Evolutionary conservation across 2,888 invertebrate genomes (phyloP), one percentile per base, ranked within the genome.

Genomic region (Lasioglossum oenotherae): DNA sequence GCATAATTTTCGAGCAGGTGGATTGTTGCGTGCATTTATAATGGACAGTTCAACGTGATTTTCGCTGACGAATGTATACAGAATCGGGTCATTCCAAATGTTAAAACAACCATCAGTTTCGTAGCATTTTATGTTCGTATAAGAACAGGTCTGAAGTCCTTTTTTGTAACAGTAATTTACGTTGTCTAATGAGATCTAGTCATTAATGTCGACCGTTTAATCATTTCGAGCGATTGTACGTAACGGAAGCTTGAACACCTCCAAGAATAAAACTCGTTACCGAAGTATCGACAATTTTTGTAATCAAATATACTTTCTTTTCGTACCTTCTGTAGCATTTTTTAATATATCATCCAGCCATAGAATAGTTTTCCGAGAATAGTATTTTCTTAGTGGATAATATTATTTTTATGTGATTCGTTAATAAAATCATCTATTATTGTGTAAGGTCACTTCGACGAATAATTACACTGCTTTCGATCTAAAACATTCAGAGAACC

Each of bases 1-100:
- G 71, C 49, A 44, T 75, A 71, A 79, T 75, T 83, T 31, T 60
- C 23, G 41, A 35, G 10, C 71, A 78, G 84, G 84, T 84, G 79
- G 84, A 84, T 83, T 78, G 79, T 79, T 46, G 74, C 60, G 44
- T 77, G 44, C 72, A 69, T 46, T 27, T 71, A 53, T 49, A 31
- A 35, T 19, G 49, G 31, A 19, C 72, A 49, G 31, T 35, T 44
- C 23, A 38, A 49, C 31, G 41, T 31, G 31, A 19, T 73, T 27
- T 31, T 73, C 38, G 69, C 35, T 23, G 38, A n/a, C 10, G 19
- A 49, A 72, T 27, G 23, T 67, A 64, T 35, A 46, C 16, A 31
- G n/a, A 14, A 41, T 41, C 38, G 27, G 35, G 23, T 41, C 73
- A 73, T 44, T 73, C 27, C 27, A 64, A 44, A 64, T 19, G 41